Conservation (phyloP, 1,140 invertebrate species). For the Bathynomus jamesi region DNA sequence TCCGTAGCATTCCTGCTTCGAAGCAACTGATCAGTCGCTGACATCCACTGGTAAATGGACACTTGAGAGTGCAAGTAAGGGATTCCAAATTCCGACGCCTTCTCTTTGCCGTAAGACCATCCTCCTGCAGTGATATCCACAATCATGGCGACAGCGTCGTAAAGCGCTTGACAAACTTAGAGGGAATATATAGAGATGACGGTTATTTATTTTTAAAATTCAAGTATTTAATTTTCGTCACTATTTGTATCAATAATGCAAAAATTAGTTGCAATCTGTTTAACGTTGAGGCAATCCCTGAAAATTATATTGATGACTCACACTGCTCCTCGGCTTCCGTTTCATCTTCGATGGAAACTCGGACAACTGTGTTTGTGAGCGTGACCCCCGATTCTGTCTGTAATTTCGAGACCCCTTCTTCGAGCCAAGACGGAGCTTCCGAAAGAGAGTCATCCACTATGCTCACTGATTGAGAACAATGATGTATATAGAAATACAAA, state of each 20-base stretch:
- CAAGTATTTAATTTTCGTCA: no score
- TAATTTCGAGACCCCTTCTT: slow-evolving; percentile 8
- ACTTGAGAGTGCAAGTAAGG: slow-evolving; percentile 52
- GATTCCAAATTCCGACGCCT: slow-evolving; percentile 47
- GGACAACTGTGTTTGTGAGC: slow-evolving; percentile 12
- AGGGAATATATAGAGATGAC: not conserved
- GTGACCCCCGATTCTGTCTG: not conserved
- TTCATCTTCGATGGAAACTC: slow-evolving; percentile 22
- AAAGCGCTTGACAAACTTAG: slow-evolving; percentile 19
- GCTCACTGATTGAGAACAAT: slow-evolving; percentile 15
- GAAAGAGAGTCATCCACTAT: slow-evolving; percentile 20
- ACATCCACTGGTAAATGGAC: slow-evolving; percentile 54
- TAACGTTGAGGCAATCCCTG: no score
- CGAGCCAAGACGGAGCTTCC: slow-evolving; percentile 23
- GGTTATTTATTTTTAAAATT: no score
- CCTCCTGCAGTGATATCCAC: slow-evolving; percentile 33
- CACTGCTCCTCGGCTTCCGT: slow-evolving; percentile 16
- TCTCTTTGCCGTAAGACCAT: slow-evolving; percentile 39
- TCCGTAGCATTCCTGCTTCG: slow-evolving; percentile 60
- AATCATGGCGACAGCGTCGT: slow-evolving; percentile 19
- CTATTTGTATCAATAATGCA: no score
- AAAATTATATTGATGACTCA: slow-evolving; percentile 4
- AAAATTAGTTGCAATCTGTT: no score
- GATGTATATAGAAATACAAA: not conserved
- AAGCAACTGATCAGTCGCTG: slow-evolving; percentile 57